phyloP scores from a whole-genome alignment of 2,888 invertebrate species.

The Coenonympha arcania region DNA sequence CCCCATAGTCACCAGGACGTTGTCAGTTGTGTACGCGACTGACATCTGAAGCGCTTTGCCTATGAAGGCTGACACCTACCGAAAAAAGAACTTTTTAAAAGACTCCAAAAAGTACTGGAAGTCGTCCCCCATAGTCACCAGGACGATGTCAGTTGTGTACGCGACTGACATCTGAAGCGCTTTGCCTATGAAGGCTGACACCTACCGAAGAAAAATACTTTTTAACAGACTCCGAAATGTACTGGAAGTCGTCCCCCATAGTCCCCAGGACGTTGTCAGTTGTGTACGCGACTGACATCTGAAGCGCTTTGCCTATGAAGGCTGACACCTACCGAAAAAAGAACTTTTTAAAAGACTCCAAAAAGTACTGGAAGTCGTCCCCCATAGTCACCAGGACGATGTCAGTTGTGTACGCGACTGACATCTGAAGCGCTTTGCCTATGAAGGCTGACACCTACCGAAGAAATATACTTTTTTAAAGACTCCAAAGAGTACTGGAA shows the following conservation, averaged over 20 bases:
- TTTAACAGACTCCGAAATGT: background rate
- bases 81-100: no score
- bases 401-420: conserved; percentile 74
- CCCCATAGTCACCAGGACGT: no score
- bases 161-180: conserved; percentile 63
- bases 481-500: background rate
- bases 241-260: no score
- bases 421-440: conserved; percentile 67
- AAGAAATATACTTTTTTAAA: background rate
- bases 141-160: conserved; percentile 81
- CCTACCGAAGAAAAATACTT: conserved; percentile 50
- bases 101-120: no score
- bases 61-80: no score
- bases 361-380: conserved; percentile 92
- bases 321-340: no score
- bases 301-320: no score
- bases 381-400: conserved; percentile 94
- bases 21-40: no score
- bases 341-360: no score
- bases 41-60: no score
- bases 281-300: no score
- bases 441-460: conserved; percentile 75
- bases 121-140: conserved; percentile 96
- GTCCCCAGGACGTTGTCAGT: no score
- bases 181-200: conserved; percentile 73